Percentiles rank a stretch among this genome's conserved stretches.
These are phyloP conservation scores for Lepidocolaptes lacrymiger DNA, from an alignment of 2,797 vertebrate genomes.

Conservation along the genomic window DNA sequence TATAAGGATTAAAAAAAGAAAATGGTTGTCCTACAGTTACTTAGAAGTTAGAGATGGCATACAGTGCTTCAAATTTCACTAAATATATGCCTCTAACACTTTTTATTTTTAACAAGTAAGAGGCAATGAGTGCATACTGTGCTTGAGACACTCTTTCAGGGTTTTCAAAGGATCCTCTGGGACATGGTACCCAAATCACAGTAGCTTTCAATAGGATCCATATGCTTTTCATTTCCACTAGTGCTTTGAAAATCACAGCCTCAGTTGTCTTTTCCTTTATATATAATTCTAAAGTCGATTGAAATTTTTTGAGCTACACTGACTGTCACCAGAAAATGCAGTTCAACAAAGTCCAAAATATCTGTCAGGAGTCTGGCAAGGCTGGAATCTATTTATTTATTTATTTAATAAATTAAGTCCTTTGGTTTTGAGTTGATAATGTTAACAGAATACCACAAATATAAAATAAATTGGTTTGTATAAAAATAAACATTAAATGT, in stretches of 20 bases:
- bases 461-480: not conserved
- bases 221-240: not conserved
- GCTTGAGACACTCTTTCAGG: not conserved
- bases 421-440: not conserved
- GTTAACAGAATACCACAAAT: not conserved
- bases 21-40: not conserved
- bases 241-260: not conserved
- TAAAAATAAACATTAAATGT: not conserved
- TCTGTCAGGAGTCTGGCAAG: not conserved
- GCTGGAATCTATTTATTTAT: not conserved
- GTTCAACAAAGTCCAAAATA: not conserved
- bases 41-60: not conserved
- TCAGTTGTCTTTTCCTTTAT: not conserved
- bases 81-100: not conserved
- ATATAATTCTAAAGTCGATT: not conserved
- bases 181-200: not conserved
- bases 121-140: not conserved
- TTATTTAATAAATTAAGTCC: not conserved
- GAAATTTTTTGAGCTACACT: not conserved
- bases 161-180: not conserved
- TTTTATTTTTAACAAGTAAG: slow-evolving; percentile 1
- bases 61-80: not conserved
- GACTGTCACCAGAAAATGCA: not conserved
- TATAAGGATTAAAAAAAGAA: not conserved
- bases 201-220: not conserved